Evolutionary conservation across 2,113 vertebrate species (phyloP), one percentile per base, ranked within the genome.

Genomic region (Theropithecus gelada): DNA sequence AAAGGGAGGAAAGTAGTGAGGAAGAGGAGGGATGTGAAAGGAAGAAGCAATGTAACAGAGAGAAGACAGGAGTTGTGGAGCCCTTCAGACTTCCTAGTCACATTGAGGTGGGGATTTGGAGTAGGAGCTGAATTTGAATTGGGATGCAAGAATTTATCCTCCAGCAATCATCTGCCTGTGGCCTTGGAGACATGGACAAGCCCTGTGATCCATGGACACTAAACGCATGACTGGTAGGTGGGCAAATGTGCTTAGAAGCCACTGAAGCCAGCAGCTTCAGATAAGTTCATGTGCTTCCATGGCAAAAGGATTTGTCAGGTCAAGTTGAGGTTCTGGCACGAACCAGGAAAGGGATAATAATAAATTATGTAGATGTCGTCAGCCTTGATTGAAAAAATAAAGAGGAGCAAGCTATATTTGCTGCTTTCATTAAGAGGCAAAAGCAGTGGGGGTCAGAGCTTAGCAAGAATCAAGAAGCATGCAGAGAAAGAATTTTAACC

Each of bases 311-410:
- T n/a, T 88, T 79, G 82, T 68, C 82, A 72, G 59, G 87, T 92
- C 93, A 90, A 76, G 81, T 45, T 93, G 64, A 75, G 83, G 38
- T 75, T 81, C 59, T 92, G 87, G 59, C 22, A 94, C 40, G 57
- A 96, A 64, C 64, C 84, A 92, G 87, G 81, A 95, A 88, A 84
- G 61, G 43, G 38, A 81, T 86, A 38, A 76, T 81, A 72, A 96
- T 95, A 85, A 93, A 88, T 93, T 97, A 89, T 30, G 18, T 82
- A 93, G 92, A 92, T 78, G 83, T 76, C 90, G 80, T 90, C 80
- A 96, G 66, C 52, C 50, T 97, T 98, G 97, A 97, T 82, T 96
- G 93, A 82, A 97, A 97, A 97, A 97, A 90, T 78, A 94, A 96
- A 96, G 86, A 96, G 81, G 76, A 97, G 72, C 78, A 91, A 95